These are phyloP conservation scores for Mycetomoellerius zeteki DNA, from an alignment of 1,140 invertebrate genomes.

Conservation along the genomic window DNA sequence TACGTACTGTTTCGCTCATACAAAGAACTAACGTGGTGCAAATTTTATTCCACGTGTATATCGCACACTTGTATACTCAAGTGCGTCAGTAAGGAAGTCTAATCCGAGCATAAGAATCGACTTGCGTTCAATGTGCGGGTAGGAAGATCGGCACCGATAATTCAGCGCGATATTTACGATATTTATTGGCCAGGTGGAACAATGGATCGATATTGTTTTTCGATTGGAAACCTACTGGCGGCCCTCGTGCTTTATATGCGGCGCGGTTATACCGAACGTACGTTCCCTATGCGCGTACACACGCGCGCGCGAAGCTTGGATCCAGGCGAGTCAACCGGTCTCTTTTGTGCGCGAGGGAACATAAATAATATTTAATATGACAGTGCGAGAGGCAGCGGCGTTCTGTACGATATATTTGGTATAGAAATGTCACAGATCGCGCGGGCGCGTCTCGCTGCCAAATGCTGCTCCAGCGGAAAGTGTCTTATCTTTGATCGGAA, in stretches of 20 bases:
- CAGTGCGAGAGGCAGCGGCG: slow-evolving; percentile 80
- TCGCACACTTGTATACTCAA: slow-evolving; percentile 16
- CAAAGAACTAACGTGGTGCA: background rate
- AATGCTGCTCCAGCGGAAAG: slow-evolving; percentile 43
- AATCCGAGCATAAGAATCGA: slow-evolving; percentile 41
- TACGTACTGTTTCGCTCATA: background rate
- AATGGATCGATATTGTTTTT: slow-evolving; percentile 88
- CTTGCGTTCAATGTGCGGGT: slow-evolving; percentile 51
- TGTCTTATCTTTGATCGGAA: background rate
- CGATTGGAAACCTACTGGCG: slow-evolving; percentile 81
- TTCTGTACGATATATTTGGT: slow-evolving; percentile 85
- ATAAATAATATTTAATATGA: slow-evolving; percentile 88
- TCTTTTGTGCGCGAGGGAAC: slow-evolving; percentile 78
- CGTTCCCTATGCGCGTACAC: slow-evolving; percentile 45
- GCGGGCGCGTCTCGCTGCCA: slow-evolving; percentile 81
- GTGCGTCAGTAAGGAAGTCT: slow-evolving; percentile 31
- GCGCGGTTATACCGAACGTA: slow-evolving; percentile 44
- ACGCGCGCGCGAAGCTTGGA: slow-evolving; percentile 17
- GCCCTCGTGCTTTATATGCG: slow-evolving; percentile 62
- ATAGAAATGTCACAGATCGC: slow-evolving; percentile 86
- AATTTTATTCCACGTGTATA: slow-evolving; percentile 28
- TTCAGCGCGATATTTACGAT: slow-evolving; percentile 82
- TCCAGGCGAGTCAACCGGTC: slow-evolving; percentile 53
- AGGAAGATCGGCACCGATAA: slow-evolving; percentile 74
- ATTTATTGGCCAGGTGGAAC: slow-evolving; percentile 85